These are phyloP conservation scores for Sebastes schlegelii DNA, from an alignment of 2,113 vertebrate genomes.

Conservation along the genomic window DNA sequence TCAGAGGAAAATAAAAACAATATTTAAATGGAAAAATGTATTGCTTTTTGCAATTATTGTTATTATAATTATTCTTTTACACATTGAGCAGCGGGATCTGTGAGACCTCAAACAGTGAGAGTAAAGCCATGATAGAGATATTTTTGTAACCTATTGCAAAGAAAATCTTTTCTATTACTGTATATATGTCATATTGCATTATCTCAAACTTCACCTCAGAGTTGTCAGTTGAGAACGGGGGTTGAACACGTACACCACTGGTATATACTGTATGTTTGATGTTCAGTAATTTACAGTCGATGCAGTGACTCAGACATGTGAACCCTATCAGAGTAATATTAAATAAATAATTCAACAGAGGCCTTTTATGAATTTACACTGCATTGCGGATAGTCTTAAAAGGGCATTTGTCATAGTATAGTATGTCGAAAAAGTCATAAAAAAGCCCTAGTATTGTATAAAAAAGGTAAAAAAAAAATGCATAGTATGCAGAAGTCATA, in stretches of 20 bases:
- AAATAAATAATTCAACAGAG: slow-evolving; percentile 13
- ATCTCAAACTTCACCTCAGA: not conserved
- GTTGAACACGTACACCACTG: not conserved
- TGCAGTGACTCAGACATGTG: not conserved
- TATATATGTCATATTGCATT: not conserved
- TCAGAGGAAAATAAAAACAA: not conserved
- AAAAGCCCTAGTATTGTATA: too few relatives aligned
- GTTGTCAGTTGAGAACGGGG: not conserved
- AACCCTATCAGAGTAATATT: not conserved
- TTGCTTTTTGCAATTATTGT: not conserved
- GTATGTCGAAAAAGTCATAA: too few relatives aligned
- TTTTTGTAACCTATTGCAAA: not conserved
- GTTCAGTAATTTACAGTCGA: not conserved
- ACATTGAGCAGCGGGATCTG: not conserved
- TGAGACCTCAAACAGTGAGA: not conserved
- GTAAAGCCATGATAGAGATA: not conserved
- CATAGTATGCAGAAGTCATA: too few relatives aligned
- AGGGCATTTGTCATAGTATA: too few relatives aligned
- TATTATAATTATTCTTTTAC: not conserved
- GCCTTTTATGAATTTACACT: not conserved
- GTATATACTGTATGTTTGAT: not conserved
- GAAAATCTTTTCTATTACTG: not conserved
- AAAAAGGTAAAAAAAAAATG: too few relatives aligned
- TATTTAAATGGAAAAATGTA: not conserved
- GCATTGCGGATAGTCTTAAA: not conserved